Evolutionary conservation across 2,888 invertebrate species (phyloP).

Genomic region (Apotomis turbidana): DNA sequence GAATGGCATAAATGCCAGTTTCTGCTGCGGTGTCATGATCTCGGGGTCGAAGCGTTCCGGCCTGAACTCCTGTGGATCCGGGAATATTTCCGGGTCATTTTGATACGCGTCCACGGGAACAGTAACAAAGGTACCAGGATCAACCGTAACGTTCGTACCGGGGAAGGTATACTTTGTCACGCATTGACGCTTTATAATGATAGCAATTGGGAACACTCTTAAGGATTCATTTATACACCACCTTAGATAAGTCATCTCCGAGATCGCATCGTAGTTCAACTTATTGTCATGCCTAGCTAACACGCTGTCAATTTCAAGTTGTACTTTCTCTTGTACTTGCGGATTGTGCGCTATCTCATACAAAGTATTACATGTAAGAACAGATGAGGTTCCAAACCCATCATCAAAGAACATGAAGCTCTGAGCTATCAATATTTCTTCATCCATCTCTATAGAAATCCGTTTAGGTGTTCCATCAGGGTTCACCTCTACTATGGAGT

Average conservation of each 20-base stretch:
- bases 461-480: conserved; percentile 17
- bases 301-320: conserved; percentile 11
- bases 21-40: not conserved
- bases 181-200: not conserved
- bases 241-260: conserved; percentile 17
- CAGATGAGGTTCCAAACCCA: too few species aligned
- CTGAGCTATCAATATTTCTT: too few species aligned
- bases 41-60: conserved; percentile 8
- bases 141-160: conserved; percentile 10
- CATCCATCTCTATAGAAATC: too few species aligned
- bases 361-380: not conserved
- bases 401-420: too few species aligned
- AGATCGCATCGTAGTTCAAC: conserved; percentile 15
- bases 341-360: conserved; percentile 17
- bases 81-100: conserved; percentile 18
- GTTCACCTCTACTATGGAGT: conserved; percentile 34
- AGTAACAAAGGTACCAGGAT: not conserved
- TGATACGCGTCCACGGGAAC: conserved; percentile 12
- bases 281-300: conserved; percentile 8
- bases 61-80: conserved; percentile 10
- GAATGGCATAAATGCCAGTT: conserved; percentile 3
- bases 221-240: conserved; percentile 22
- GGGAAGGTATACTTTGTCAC: conserved; percentile 7
- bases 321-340: not conserved
- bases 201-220: conserved; percentile 5